These are phyloP conservation scores for Geophilus truncorum DNA, from an alignment of 2,888 invertebrate genomes.

Conservation along the genomic window DNA sequence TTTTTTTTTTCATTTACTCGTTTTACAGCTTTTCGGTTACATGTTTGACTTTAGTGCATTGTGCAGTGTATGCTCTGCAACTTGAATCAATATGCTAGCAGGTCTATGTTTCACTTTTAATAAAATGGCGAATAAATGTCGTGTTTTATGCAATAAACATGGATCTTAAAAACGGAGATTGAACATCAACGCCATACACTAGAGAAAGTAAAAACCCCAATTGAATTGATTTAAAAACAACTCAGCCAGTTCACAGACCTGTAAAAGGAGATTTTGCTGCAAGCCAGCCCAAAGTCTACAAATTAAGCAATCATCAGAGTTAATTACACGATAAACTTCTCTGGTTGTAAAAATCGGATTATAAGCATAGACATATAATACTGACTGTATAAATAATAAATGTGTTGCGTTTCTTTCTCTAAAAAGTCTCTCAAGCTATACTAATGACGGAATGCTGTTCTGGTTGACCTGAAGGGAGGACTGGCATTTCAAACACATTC, in stretches of 20 bases:
- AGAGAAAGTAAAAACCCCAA: background rate
- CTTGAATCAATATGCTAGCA: background rate
- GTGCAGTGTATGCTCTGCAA: background rate
- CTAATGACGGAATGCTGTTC: slow-evolving; percentile 24
- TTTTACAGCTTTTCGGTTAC: background rate
- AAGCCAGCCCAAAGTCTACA: no score
- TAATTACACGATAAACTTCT: background rate
- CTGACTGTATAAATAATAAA: slow-evolving; percentile 1
- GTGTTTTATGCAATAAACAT: background rate
- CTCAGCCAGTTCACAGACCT: background rate
- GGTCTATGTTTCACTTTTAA: slow-evolving; percentile 17
- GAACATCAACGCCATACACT: background rate
- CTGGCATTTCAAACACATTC: slow-evolving; percentile 17
- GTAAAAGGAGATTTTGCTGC: no score
- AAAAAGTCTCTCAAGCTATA: slow-evolving; percentile 14
- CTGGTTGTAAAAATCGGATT: background rate
- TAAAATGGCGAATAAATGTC: slow-evolving; percentile 13
- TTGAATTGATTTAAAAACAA: background rate
- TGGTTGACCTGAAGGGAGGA: slow-evolving; percentile 24
- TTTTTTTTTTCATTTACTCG: background rate
- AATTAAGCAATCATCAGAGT: no score
- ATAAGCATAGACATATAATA: background rate
- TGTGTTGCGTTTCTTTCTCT: background rate
- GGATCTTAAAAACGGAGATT: background rate
- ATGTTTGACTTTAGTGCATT: background rate